Percentiles rank a stretch among this genome's conserved stretches.
Evolutionary conservation across 2,113 vertebrate genomes (phyloP).

Genomic region (Oreochromis niloticus): DNA sequence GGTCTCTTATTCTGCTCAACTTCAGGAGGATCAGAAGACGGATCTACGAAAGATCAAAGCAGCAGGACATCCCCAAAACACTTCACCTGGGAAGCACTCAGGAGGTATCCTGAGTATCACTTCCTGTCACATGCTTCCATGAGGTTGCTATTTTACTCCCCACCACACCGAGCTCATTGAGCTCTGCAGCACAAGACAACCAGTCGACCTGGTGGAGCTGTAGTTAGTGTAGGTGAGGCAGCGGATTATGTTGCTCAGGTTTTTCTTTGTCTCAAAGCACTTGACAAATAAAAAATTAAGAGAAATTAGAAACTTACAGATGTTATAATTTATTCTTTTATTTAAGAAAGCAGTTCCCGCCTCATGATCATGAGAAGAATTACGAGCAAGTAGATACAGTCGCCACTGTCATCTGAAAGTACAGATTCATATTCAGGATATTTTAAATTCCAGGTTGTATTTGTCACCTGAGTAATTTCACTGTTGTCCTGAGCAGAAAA

Average conservation of each 20-base stretch:
- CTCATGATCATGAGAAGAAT: fast-evolving
- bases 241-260: background rate
- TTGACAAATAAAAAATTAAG: background rate
- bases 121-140: background rate
- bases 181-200: background rate
- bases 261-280: fast-evolving
- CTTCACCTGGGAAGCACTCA: background rate
- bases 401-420: background rate
- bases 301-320: background rate
- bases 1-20: background rate
- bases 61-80: background rate
- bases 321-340: background rate
- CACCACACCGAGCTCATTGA: background rate
- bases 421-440: background rate
- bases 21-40: background rate
- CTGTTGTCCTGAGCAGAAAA: background rate
- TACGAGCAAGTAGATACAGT: fast-evolving
- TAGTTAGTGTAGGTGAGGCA: background rate
- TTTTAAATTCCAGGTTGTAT: background rate
- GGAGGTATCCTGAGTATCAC: background rate
- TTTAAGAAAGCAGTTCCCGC: background rate
- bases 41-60: background rate
- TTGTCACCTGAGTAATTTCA: background rate
- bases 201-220: background rate
- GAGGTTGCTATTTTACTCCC: background rate